Base-by-base conservation (phyloP, 2,797 vertebrate genomes). In the Scomberomorus guttatus region DNA sequence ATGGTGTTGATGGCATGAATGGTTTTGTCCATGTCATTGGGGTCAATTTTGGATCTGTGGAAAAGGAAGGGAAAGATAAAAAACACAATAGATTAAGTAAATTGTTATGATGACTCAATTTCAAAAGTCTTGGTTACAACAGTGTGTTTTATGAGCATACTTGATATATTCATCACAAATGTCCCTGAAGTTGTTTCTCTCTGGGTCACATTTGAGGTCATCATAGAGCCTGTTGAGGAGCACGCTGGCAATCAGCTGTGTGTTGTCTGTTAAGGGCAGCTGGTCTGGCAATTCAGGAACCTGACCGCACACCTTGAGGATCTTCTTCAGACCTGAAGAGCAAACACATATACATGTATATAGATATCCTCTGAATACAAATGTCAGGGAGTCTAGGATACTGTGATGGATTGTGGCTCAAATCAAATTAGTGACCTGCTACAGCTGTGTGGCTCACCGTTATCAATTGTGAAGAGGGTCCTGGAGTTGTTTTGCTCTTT, bases 21-120 rank as follows among this genome's bases (percentile, higher is more conserved):
- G 3, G 97, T 99, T 92, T 96, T 98, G 89, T 98, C 97, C 98
- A 99, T 99, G 93, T 99, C 79, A 17, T 98, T 96, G 2, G 98
- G 98, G 89, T 99, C 97, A 24, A 99, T 97, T 92, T 96, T 98
- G 85, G 95, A 92, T 95, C 98, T 99, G 81, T 66, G 68, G 20
- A 51, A 65, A 83, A 66, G 54, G 9, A 79, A 51, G 8, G 3
- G 1, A 44, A 54, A 58, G 6, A 52, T 6, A 37, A 48, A 42
- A 75, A 57, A 14, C 2, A n/a, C 27, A 17, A 50, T 5, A 56
- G 9, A 68, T 57, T 5, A 11, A 0, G 2, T 22, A 29, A 27
- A 2, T 67, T 29, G 46, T 8, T 50, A 17, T 6, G 6, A 20
- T 50, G 46, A 59, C 15, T 66, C 11, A 0, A 37, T 64, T 72